Percentiles rank a stretch among this genome's conserved stretches.
Evolutionary conservation across 2,113 vertebrate genomes (phyloP).

Genomic region (Zosterops lateralis): DNA sequence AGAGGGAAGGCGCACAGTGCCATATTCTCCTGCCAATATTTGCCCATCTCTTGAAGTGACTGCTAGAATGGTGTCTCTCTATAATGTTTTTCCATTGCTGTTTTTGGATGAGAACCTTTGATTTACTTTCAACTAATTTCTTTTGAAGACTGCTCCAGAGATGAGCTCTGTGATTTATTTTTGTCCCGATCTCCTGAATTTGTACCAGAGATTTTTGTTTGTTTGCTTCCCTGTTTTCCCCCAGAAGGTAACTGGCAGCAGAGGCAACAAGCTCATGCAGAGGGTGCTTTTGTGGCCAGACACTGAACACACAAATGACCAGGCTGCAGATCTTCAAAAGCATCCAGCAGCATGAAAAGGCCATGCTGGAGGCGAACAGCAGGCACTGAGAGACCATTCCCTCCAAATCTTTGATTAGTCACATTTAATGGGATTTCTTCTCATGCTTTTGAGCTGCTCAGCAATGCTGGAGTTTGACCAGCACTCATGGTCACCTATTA

Average conservation of each 20-base stretch:
- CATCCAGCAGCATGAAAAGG: not conserved
- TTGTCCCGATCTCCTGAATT: not conserved
- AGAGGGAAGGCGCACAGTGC: not conserved
- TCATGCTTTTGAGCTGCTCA: not conserved
- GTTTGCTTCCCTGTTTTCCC: not conserved
- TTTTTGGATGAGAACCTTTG: not conserved
- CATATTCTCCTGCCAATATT: not conserved
- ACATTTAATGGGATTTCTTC: constrained; percentile 28
- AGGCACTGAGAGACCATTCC: not conserved
- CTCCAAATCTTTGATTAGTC: constrained; percentile 28
- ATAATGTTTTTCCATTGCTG: not conserved
- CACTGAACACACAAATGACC: not conserved
- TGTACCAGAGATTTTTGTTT: not conserved
- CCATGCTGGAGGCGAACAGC: not conserved
- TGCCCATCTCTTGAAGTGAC: not conserved
- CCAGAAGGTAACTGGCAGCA: not conserved
- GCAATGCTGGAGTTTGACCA: not conserved
- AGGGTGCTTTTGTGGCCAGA: constrained; percentile 5
- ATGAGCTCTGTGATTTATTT: not conserved
- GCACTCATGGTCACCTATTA: not conserved
- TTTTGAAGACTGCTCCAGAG: not conserved
- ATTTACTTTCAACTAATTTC: constrained; percentile 18
- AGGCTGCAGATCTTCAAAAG: not conserved
- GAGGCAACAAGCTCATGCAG: not conserved
- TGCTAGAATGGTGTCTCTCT: constrained; percentile 1